These are phyloP conservation scores for Nothoprocta perdicaria DNA, from an alignment of 2,113 vertebrate species.

Conservation along the genomic window DNA sequence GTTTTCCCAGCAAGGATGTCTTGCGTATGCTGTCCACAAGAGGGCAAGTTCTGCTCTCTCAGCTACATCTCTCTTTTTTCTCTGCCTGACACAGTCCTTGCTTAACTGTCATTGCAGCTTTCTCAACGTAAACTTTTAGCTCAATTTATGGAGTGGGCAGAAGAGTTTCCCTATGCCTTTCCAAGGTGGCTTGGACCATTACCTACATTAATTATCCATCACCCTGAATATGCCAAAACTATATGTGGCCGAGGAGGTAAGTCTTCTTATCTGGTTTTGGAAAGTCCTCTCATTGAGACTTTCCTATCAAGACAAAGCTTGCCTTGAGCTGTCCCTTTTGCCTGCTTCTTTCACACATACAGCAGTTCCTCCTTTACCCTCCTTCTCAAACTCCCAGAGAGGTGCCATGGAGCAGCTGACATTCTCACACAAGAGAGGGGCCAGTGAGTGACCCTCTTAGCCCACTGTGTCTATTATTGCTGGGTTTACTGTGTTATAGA, in stretches of 20 bases:
- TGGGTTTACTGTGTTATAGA: background rate
- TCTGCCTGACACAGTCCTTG: constrained; percentile 57
- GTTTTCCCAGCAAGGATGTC: background rate
- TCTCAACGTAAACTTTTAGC: constrained; percentile 62
- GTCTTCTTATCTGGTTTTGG: background rate
- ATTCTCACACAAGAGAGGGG: background rate
- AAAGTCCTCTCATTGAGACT: background rate
- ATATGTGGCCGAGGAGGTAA: constrained; percentile 46
- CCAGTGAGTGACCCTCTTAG: rapidly evolving
- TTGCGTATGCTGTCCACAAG: background rate
- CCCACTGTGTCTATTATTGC: background rate
- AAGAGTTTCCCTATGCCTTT: constrained; percentile 77
- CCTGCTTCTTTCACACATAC: background rate
- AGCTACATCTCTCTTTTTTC: background rate
- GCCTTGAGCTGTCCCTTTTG: background rate
- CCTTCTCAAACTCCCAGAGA: background rate
- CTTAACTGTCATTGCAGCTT: constrained; percentile 19
- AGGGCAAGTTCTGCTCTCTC: background rate
- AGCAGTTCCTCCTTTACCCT: background rate
- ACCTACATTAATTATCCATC: constrained; percentile 71
- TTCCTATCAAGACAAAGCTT: background rate
- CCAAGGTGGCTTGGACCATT: constrained; percentile 80
- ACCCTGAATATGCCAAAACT: constrained; percentile 85
- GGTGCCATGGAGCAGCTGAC: background rate
- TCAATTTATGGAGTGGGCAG: constrained; percentile 33